Conservation (phyloP, 1,140 invertebrate genomes). For the Homalodisca vitripennis region DNA sequence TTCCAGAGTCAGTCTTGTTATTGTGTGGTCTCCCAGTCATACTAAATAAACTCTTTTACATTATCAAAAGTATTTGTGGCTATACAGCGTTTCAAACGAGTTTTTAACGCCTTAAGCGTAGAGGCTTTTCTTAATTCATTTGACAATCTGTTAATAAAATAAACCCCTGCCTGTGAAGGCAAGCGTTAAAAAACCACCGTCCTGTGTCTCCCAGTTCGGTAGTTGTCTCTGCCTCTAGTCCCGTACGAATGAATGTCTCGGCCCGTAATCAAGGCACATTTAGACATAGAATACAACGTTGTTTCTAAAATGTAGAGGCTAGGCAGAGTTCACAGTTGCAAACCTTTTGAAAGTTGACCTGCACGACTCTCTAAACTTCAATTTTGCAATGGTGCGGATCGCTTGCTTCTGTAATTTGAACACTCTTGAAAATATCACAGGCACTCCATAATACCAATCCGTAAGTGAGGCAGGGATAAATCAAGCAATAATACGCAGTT, state of each 20-base stretch:
- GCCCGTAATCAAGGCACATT: neutral
- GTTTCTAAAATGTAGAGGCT: neutral
- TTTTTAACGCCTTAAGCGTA: too few species aligned
- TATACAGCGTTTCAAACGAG: too few species aligned
- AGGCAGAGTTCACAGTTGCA: neutral
- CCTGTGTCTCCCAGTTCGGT: neutral
- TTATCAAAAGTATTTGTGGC: too few species aligned
- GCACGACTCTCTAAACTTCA: neutral
- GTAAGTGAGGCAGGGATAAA: neutral
- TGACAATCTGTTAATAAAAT: too few species aligned
- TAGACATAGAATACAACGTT: neutral
- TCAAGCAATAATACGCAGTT: neutral
- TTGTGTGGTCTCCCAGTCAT: too few species aligned
- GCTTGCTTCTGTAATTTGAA: neutral
- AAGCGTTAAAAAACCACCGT: neutral
- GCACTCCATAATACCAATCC: neutral
- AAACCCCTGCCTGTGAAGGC: neutral
- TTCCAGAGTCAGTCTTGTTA: too few species aligned
- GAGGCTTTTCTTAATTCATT: too few species aligned
- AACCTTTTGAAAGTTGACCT: neutral
- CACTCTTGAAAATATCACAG: neutral
- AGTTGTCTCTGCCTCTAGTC: neutral
- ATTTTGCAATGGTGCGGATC: neutral
- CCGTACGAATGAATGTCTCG: neutral
- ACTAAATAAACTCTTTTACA: too few species aligned